Evolutionary conservation across 2,888 invertebrate genomes (phyloP).

Genomic region (Lathronympha strigana): DNA sequence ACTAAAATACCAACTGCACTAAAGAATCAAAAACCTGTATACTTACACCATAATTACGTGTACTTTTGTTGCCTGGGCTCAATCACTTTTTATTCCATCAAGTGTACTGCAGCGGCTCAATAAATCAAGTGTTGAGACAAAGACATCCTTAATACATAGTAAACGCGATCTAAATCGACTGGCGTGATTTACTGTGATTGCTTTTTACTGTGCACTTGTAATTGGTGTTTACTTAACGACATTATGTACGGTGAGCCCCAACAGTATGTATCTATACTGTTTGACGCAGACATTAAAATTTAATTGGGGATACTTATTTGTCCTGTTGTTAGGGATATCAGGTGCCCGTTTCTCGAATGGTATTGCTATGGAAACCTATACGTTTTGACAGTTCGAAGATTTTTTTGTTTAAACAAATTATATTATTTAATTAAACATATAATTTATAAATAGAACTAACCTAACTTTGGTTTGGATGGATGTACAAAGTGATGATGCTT

Average conservation of each 20-base stretch:
- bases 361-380: too few relatives aligned
- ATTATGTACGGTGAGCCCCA: background rate
- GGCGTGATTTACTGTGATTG: slow-evolving; percentile 38
- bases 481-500: too few relatives aligned
- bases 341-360: too few relatives aligned
- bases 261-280: slow-evolving; percentile 1
- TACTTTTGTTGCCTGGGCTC: background rate
- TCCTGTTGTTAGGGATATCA: too few relatives aligned
- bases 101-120: slow-evolving; percentile 26
- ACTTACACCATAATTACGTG: background rate
- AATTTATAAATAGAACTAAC: too few relatives aligned
- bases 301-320: background rate
- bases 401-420: too few relatives aligned
- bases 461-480: too few relatives aligned
- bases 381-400: too few relatives aligned
- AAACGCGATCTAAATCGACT: slow-evolving; percentile 53
- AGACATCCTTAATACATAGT: slow-evolving; percentile 51
- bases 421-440: too few relatives aligned
- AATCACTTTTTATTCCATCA: background rate
- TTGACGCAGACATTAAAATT: background rate
- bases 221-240: slow-evolving; percentile 29
- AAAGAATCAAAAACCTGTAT: background rate
- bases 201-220: slow-evolving; percentile 38
- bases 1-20: background rate
- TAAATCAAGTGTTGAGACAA: slow-evolving; percentile 45